Evolutionary conservation across 1,140 invertebrate genomes (phyloP).

Genomic region (Cylas formicarius): DNA sequence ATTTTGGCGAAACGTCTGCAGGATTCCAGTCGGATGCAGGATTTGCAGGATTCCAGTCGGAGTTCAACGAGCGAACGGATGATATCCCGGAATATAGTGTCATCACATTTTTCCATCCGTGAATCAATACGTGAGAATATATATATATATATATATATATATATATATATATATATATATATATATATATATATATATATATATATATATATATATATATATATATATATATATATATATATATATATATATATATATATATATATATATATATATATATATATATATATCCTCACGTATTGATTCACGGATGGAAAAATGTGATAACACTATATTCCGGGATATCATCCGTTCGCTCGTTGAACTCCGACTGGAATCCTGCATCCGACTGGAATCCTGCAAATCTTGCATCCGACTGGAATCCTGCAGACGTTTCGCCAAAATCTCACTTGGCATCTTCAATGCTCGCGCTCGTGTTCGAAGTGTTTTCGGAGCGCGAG

Average conservation of each 20-base stretch:
- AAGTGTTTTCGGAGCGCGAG: too few relatives aligned
- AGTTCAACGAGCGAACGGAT: too few relatives aligned
- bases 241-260: constrained; percentile 1
- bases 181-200: constrained; percentile 7
- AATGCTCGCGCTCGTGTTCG: too few relatives aligned
- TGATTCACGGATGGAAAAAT: constrained; percentile 1
- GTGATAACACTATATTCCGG: constrained; percentile 10
- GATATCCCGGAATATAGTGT: too few relatives aligned
- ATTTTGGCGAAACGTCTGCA: too few relatives aligned
- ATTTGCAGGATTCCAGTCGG: too few relatives aligned
- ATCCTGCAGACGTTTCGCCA: too few relatives aligned
- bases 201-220: constrained; percentile 7
- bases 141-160: constrained; percentile 3
- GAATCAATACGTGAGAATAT: too few relatives aligned
- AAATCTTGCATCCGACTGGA: neutral
- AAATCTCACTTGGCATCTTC: too few relatives aligned
- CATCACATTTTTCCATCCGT: too few relatives aligned
- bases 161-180: constrained; percentile 7
- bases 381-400: neutral
- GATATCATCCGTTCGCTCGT: constrained; percentile 12
- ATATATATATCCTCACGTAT: constrained; percentile 1
- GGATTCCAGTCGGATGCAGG: too few relatives aligned
- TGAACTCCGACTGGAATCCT: neutral
- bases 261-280: constrained; percentile 7
- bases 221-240: constrained; percentile 5